These are phyloP conservation scores for Scaptomyza hsui DNA, from an alignment of 1,140 invertebrate species.

Conservation along the genomic window DNA sequence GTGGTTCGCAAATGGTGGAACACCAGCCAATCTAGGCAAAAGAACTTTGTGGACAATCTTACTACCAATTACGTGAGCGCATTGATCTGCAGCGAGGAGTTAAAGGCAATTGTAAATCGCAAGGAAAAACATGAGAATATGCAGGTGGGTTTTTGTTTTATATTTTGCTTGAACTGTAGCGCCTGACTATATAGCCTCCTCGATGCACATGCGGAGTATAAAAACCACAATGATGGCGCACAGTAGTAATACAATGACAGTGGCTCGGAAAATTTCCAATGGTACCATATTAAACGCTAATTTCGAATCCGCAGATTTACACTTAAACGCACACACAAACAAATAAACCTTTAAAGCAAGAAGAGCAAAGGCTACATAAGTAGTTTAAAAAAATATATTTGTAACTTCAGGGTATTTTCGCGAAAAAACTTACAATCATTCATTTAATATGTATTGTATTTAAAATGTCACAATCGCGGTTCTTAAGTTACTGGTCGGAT, in stretches of 20 bases:
- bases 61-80: conserved; percentile 90
- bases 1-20: conserved; percentile 93
- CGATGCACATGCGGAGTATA: conserved; percentile 34
- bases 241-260: conserved; percentile 56
- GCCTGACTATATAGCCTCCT: background rate
- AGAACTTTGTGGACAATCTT: conserved; percentile 90
- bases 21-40: conserved; percentile 87
- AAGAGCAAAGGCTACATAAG: background rate
- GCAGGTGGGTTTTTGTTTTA: conserved; percentile 84
- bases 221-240: conserved; percentile 40
- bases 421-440: no score
- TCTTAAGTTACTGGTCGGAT: no score
- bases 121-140: conserved; percentile 88
- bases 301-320: background rate
- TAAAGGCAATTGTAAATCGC: conserved; percentile 86
- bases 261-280: conserved; percentile 56
- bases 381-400: no score
- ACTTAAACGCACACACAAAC: background rate
- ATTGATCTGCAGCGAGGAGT: conserved; percentile 88
- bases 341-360: background rate
- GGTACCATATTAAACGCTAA: conserved; percentile 36
- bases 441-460: no score
- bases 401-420: no score
- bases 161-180: background rate
- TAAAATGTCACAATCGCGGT: no score